Evolutionary conservation across 2,888 invertebrate species (phyloP).

Genomic region (Agrilus cyanescens): DNA sequence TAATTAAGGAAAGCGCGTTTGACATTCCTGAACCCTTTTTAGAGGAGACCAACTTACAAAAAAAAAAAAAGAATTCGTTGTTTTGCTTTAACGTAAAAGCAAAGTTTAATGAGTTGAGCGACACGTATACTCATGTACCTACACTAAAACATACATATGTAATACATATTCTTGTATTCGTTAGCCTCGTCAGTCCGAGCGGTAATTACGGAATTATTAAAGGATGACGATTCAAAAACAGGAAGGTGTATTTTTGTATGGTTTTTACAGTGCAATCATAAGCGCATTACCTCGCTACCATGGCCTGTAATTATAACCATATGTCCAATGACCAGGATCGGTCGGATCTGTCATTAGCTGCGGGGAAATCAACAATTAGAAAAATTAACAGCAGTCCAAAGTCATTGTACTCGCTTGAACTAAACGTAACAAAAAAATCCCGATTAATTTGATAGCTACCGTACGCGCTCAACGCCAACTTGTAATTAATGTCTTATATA

Average conservation of each 20-base stretch:
- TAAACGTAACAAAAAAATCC: neutral
- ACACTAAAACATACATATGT: conserved; percentile 14
- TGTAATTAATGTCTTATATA: too few relatives aligned
- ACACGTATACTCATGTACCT: conserved; percentile 10
- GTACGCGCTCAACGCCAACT: too few relatives aligned
- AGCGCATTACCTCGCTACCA: conserved; percentile 28
- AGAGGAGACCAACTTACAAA: too few relatives aligned
- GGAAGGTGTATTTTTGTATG: conserved; percentile 36
- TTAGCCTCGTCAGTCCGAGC: too few relatives aligned
- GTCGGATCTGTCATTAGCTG: conserved; percentile 25
- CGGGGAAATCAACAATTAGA: conserved; percentile 30
- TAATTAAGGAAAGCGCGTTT: too few relatives aligned
- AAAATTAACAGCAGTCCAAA: conserved; percentile 23
- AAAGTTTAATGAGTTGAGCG: conserved; percentile 2
- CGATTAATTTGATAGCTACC: too few relatives aligned
- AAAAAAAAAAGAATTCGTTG: too few relatives aligned
- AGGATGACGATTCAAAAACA: conserved; percentile 37
- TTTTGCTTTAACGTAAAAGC: too few relatives aligned
- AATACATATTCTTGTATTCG: conserved; percentile 1
- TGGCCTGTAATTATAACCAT: conserved; percentile 34
- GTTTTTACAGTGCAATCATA: conserved; percentile 35
- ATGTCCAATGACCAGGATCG: conserved; percentile 29
- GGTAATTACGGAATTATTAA: conserved; percentile 34
- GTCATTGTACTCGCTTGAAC: conserved; percentile 11
- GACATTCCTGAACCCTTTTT: too few relatives aligned